Percentiles rank a stretch among this genome's conserved stretches.
phyloP scores from a whole-genome alignment of 92 coral and sea anemone genomes.

The Umimayanthus chanpuru region DNA sequence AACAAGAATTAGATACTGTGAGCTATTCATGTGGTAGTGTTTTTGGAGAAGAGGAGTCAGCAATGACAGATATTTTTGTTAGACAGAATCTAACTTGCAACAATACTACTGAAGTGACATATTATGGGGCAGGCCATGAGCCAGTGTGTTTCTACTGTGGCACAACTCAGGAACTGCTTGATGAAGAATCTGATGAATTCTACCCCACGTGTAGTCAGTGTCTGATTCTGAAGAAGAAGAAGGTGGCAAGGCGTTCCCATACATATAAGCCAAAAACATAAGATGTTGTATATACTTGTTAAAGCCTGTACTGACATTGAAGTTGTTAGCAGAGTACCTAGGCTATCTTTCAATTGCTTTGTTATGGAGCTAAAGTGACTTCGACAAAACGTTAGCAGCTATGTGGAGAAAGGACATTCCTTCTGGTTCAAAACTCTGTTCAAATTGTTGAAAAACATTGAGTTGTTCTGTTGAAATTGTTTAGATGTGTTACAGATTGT shows the following conservation, averaged over 20 bases:
- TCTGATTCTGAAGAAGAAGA: constrained; percentile 32
- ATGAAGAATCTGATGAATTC: neutral
- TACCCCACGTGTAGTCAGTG: constrained; percentile 14
- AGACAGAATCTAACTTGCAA: constrained; percentile 18
- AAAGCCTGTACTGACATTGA: too few species aligned
- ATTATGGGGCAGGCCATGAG: constrained; percentile 37
- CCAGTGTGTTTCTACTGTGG: constrained; percentile 41
- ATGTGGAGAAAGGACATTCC: neutral
- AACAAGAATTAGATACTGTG: constrained; percentile 24
- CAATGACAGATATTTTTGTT: constrained; percentile 18
- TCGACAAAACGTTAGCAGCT: neutral
- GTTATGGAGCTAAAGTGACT: neutral
- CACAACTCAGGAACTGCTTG: neutral
- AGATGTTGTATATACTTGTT: too few species aligned
- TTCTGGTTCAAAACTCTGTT: neutral
- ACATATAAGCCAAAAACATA: neutral
- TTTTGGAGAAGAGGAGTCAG: constrained; percentile 12
- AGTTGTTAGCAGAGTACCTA: too few species aligned
- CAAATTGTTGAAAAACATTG: neutral
- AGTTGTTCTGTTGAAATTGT: neutral
- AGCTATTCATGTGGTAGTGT: constrained; percentile 38
- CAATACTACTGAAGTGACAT: constrained; percentile 24
- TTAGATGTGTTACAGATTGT: neutral
- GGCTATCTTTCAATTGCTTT: too few species aligned
- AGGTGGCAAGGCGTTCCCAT: constrained; percentile 11